Conservation (phyloP, 2,888 invertebrate species). For the Craniophora ligustri region DNA sequence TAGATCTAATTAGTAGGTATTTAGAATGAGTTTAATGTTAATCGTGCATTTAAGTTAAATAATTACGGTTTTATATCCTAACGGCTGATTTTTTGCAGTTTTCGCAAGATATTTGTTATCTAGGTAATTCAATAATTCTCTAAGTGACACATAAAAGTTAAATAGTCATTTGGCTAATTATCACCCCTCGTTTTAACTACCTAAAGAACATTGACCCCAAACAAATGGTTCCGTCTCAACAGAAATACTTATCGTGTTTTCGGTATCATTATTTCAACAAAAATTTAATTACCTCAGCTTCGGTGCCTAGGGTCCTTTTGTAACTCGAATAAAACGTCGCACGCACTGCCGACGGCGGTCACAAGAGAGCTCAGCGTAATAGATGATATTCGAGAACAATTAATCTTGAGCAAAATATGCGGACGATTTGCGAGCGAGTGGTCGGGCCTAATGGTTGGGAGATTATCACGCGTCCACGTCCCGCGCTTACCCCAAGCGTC, state of each 20-base stretch:
- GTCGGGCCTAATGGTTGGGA: conserved; percentile 86
- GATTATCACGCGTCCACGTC: conserved; percentile 83
- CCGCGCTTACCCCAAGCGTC: conserved; percentile 67
- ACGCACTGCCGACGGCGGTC: conserved; percentile 85
- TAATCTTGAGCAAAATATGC: conserved; percentile 88
- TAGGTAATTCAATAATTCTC: conserved; percentile 21
- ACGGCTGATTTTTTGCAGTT: neutral
- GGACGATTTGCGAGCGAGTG: conserved; percentile 88
- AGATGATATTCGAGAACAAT: conserved; percentile 89
- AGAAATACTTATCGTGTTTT: conserved; percentile 62
- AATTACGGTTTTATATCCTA: neutral
- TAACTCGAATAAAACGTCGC: conserved; percentile 85
- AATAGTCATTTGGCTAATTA: conserved; percentile 50
- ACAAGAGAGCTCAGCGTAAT: conserved; percentile 86
- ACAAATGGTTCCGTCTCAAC: conserved; percentile 50
- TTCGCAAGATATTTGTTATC: neutral
- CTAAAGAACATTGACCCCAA: conserved; percentile 54
- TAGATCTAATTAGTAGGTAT: conserved; percentile 68
- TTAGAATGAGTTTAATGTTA: conserved; percentile 66
- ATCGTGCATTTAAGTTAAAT: conserved; percentile 43
- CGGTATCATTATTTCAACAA: conserved; percentile 71
- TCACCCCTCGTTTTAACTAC: conserved; percentile 49
- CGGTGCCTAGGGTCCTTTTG: conserved; percentile 76
- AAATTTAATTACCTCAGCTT: conserved; percentile 81
- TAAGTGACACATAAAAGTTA: conserved; percentile 36